Percentiles rank a stretch among this genome's conserved stretches.
Evolutionary conservation across 2,888 invertebrate species (phyloP).

Genomic region (Nymphalis polychloros): DNA sequence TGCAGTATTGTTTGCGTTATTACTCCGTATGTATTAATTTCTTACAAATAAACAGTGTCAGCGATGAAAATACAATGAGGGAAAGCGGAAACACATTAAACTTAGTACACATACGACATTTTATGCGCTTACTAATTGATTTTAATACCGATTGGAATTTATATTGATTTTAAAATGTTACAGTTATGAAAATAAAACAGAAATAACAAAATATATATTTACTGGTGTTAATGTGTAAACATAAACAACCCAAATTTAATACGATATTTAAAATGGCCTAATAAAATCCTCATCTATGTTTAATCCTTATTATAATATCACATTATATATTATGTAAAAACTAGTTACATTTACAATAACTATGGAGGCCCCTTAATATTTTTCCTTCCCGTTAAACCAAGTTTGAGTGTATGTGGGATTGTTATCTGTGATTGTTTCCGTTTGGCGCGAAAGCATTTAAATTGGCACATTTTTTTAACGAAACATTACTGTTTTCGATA

Average conservation of each 20-base stretch:
- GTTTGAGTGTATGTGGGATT: neutral
- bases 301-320: no score
- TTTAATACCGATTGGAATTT: neutral
- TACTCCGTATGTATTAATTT: constrained; percentile 26
- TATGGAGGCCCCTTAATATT: neutral
- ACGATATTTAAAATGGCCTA: no score
- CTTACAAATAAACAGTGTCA: constrained; percentile 27
- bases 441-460: no score
- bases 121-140: neutral
- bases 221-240: no score
- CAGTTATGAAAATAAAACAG: no score
- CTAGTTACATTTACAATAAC: neutral
- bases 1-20: constrained; percentile 28
- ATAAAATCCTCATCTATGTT: no score
- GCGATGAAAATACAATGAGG: constrained; percentile 15
- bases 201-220: no score
- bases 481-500: no score
- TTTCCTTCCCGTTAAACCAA: neutral
- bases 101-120: neutral
- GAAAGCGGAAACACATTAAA: constrained; percentile 14
- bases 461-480: no score
- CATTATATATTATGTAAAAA: no score
- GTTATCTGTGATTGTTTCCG: neutral
- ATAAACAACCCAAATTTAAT: no score
- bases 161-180: constrained; percentile 2